Evolutionary conservation across 2,797 vertebrate genomes (phyloP), one percentile per base, ranked within the genome.

Genomic region (Rallus crepitans): DNA sequence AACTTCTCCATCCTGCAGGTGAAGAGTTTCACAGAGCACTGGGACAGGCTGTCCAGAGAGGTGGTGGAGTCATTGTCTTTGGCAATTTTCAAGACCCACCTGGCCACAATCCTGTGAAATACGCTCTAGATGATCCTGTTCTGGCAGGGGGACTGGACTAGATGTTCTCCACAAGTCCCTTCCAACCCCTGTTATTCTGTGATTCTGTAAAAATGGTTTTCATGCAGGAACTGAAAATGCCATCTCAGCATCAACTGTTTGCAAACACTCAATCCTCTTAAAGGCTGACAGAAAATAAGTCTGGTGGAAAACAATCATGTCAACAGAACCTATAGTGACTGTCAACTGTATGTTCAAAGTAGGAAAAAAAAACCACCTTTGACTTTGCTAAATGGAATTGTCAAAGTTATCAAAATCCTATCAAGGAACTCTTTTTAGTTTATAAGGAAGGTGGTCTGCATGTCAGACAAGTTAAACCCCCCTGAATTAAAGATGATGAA

Each of bases 141-240:
- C 47, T 47, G 47, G 21, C 47, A 23, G 47, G 47, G 47, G 21
- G 47, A 21, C 11, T 47, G 20, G 47, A 47, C 21, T 23, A 47
- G 47, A 47, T 47, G 47, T 11, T 47, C 47, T 47, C 47, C 47
- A 47, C 20, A 23, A 11, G 20, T 47, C 42, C 42, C 42, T 45
- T 45, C 42, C 18, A 45, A 45, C 42, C 42, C 42, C 42, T 45
- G 42, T 45, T 17, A 45, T 45, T 47, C 47, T 47, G 20, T 23
- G 20, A 47, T 21, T 47, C 47, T 47, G 47, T 45, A 48, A 85
- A 92, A 92, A 91, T 55, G 47, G 80, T 82, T 94, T 75, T 71
- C 63, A 60, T 47, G 47, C 27, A 95, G 97, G 96, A 97, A 97
- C 94, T 76, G 93, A 97, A 98, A 98, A 90, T 92, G 96, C 95